phyloP scores from a whole-genome alignment of 2,888 invertebrate genomes.

The Mesorhabditis belari region DNA sequence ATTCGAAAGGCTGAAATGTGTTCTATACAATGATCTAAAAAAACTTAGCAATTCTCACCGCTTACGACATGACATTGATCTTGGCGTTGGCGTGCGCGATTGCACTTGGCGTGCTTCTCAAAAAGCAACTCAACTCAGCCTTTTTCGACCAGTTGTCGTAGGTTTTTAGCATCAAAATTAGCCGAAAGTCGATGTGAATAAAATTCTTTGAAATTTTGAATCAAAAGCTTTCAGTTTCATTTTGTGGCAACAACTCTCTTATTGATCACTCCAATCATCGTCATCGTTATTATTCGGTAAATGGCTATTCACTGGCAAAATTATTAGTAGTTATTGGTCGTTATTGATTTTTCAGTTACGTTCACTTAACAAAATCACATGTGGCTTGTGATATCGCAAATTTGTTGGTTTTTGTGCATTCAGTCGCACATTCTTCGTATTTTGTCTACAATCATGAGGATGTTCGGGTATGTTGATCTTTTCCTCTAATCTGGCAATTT shows the following conservation, averaged over 20 bases:
- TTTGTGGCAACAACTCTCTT: constrained; percentile 23
- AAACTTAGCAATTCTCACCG: constrained; percentile 18
- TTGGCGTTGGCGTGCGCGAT: constrained; percentile 21
- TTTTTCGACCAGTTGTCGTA: constrained; percentile 21
- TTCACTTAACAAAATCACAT: background rate
- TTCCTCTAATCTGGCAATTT: too few relatives aligned
- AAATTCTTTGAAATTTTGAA: background rate
- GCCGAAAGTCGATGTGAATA: background rate
- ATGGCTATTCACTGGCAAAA: constrained; percentile 9
- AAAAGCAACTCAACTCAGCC: constrained; percentile 16
- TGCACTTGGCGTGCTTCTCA: constrained; percentile 18
- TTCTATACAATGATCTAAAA: too few relatives aligned
- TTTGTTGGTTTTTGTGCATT: constrained; percentile 20
- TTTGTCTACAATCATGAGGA: constrained; percentile 33
- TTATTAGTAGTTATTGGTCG: background rate
- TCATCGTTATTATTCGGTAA: constrained; percentile 16
- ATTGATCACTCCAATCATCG: constrained; percentile 16
- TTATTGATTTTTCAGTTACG: background rate
- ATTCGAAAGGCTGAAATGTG: too few relatives aligned
- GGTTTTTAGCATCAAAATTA: background rate
- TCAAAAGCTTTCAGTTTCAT: constrained; percentile 18
- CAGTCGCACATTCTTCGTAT: constrained; percentile 21
- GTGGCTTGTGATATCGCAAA: constrained; percentile 23
- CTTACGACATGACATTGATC: constrained; percentile 23
- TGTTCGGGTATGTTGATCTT: constrained; percentile 16